Evolutionary conservation across 2,888 invertebrate genomes (phyloP), one percentile per base, ranked within the genome.

Genomic region (Tetragonula carbonaria): DNA sequence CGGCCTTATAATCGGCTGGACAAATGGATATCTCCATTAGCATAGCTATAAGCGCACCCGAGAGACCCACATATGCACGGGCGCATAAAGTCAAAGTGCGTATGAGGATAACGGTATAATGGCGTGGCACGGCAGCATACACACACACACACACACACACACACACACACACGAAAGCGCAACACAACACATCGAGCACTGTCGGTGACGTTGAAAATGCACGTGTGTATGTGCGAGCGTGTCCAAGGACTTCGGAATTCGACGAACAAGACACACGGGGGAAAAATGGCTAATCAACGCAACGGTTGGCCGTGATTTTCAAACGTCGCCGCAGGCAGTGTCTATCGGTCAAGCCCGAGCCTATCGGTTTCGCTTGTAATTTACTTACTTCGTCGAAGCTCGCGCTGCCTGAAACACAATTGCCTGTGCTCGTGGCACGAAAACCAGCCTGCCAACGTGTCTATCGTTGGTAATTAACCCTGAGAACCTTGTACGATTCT

Each of bases 1-100:
- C 82, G 65, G 78, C 82, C 88, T 89, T 85, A 86, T 87, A 86
- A 90, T 87, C 89, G 85, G 78, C 70, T 74, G 77, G 87, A 88
- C 87, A 89, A 90, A 91, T 88, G 85, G 86, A 81, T 87, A 87
- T 88, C 87, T 88, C 82, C 86, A 91, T 91, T 90, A 91, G 86
- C 88, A 90, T 87, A 78, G 83, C 72, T 66, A 87, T 89, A 88
- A 89, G 83, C 81, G 83, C 71, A 80, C 71, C 66, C 75, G 87
- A 53, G 81, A 87, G 88, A 90, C 90, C 90, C 87, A 91, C 90
- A 90, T 91, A 90, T 85, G 91, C 88, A 89, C 82, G 82, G 75
- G 78, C 87, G 88, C 88, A 85, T 86, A 90, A 88, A 92, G 91
- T 89, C 90, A 89, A 91, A 91, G 91, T 91, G 88, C 87, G 89